Conservation (phyloP, 2,113 vertebrate genomes). For the Mugil cephalus region DNA sequence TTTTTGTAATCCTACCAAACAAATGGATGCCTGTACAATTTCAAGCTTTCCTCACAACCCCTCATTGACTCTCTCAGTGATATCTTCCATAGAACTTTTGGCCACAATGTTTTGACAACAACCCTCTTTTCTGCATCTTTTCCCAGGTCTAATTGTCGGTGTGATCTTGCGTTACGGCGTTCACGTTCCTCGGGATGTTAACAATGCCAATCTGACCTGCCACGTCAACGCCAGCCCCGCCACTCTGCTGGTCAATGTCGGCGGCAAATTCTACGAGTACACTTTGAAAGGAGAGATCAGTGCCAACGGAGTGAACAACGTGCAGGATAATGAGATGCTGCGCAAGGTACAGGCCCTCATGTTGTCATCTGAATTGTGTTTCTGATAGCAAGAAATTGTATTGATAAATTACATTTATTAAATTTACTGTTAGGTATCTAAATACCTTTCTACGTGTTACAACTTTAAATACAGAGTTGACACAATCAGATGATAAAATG, state of each 20-base stretch:
- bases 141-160: conserved; percentile 91
- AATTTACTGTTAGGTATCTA: background rate
- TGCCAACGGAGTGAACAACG: conserved; percentile 86
- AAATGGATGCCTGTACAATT: too few relatives aligned
- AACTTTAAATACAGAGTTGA: background rate
- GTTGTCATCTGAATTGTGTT: background rate
- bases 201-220: conserved; percentile 91
- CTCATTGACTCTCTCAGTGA: background rate
- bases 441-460: background rate
- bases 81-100: background rate
- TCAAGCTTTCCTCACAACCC: too few relatives aligned
- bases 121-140: conserved; percentile 12
- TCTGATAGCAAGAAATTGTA: background rate
- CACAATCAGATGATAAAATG: too few relatives aligned
- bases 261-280: conserved; percentile 96
- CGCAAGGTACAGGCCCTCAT: conserved; percentile 88
- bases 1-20: too few relatives aligned
- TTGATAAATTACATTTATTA: background rate
- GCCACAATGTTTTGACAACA: background rate
- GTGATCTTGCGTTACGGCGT: conserved; percentile 95
- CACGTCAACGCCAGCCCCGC: conserved; percentile 91
- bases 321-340: conserved; percentile 97
- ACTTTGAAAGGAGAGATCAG: conserved; percentile 94
- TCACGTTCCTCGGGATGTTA: conserved; percentile 91
- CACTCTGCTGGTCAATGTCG: conserved; percentile 94